Conservation (phyloP, 1,140 invertebrate species). For the Nymphalis io region DNA sequence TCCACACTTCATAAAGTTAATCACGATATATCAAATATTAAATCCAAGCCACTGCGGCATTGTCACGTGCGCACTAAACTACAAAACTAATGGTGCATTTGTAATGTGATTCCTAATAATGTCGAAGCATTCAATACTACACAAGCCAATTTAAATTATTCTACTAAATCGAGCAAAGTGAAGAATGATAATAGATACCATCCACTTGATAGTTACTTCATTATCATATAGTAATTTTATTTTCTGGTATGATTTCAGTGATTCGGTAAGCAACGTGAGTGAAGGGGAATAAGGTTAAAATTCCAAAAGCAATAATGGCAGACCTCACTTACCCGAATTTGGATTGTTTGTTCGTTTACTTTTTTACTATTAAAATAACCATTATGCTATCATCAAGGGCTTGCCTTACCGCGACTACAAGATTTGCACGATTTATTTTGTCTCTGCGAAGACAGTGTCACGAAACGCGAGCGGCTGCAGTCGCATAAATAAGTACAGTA, state of each 20-base stretch:
- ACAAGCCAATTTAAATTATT: not conserved
- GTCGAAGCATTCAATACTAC: conserved; percentile 1
- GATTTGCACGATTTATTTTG: conserved; percentile 55
- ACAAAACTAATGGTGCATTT: conserved; percentile 11
- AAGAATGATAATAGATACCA: no score
- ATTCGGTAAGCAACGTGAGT: no score
- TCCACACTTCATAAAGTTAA: conserved; percentile 38
- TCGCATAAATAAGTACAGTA: conserved; percentile 69
- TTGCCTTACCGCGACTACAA: conserved; percentile 19
- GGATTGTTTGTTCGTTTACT: no score
- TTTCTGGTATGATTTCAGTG: no score
- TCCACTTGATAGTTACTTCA: no score
- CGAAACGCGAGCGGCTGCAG: conserved; percentile 56
- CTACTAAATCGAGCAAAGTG: not conserved
- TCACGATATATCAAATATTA: conserved; percentile 45
- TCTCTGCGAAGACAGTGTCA: conserved; percentile 51
- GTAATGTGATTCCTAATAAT: conserved; percentile 1
- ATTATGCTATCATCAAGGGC: not conserved
- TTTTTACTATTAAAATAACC: not conserved
- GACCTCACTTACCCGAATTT: no score
- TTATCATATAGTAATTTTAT: no score
- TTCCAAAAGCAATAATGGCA: no score
- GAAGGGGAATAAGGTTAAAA: no score
- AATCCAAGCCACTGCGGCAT: conserved; percentile 10
- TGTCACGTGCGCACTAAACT: conserved; percentile 18